A percentile compares a stretch with the other conserved stretches of the same genome.
phyloP scores from a whole-genome alignment of 2,797 vertebrate species.

The Gastrophryne carolinensis region DNA sequence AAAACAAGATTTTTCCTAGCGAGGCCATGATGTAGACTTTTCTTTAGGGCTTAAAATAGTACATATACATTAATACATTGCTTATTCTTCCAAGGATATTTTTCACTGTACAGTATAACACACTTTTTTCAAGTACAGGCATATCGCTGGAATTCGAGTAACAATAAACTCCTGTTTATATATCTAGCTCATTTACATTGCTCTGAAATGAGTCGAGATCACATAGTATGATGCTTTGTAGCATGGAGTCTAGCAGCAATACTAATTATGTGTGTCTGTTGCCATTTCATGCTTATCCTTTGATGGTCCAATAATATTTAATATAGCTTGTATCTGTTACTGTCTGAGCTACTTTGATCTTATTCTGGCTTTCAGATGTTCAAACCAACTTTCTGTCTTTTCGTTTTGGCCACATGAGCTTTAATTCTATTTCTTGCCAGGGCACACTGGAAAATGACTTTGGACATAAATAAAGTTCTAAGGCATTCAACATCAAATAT shows the following conservation, averaged over 20 bases:
- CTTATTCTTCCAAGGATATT: too few species aligned
- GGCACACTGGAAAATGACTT: constrained; percentile 12
- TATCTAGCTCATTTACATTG: constrained; percentile 10
- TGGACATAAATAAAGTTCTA: constrained; percentile 20
- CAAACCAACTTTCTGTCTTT: not conserved
- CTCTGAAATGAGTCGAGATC: not conserved
- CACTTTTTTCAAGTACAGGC: not conserved
- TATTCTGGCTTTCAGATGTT: not conserved
- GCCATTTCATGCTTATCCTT: constrained; percentile 2
- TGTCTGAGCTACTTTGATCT: constrained; percentile 8
- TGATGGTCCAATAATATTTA: constrained; percentile 22
- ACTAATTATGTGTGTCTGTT: constrained; percentile 12
- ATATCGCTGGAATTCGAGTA: not conserved
- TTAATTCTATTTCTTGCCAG: not conserved
- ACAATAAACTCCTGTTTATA: not conserved
- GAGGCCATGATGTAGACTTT: too few species aligned
- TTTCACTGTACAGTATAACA: too few species aligned
- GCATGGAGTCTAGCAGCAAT: not conserved
- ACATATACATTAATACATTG: not conserved
- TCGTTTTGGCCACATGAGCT: constrained; percentile 12
- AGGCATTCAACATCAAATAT: constrained; percentile 22
- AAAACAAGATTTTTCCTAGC: too few species aligned
- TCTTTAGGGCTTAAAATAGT: not conserved
- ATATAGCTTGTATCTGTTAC: constrained; percentile 4
- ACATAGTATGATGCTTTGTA: not conserved